Evolutionary conservation across 64 coral and sea anemone genomes (phyloP), one percentile per base, ranked within the genome.

Genomic region (Stichodactyla helianthus): DNA sequence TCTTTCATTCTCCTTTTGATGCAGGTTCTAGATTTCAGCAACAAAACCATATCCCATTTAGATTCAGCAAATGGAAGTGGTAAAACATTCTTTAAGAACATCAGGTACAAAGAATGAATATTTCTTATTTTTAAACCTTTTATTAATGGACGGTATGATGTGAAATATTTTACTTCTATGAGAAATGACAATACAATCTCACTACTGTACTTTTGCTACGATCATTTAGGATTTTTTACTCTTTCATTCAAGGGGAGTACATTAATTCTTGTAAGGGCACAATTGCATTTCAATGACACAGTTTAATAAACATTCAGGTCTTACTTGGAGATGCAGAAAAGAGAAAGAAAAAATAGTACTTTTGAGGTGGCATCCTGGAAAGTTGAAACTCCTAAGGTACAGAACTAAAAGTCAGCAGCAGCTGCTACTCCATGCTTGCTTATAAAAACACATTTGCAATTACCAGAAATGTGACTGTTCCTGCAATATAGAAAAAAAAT

Each of bases 61-160:
- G 81, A 83, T 26, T 83, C 81, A 58, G 7, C 16, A 54, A n/a
- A 82, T n/a, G 79, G 79, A 50, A 16, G 5, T 27, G 2, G 56
- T 25, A 83, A 23, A 5, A 23, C 11, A 28, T 83, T 53, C 81
- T 83, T 83, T 58, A 83, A 10, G 4, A 83, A 83, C 11, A 83
- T 83, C 9, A 83, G 81, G 81, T 83, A 83, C 5, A 9, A 77
- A 63, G 60, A 63, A 63, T 63, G 60, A 0, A 63, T 15, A 35
- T 77, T 77, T 77, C 35, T 77, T 26, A 26, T 77, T 77, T 77
- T 77, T 77, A 4, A 77, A 14, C 59, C 59, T 71, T n/a, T 71
- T 71, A 71, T 71, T n/a, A 6, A 71, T 71, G n/a, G 16, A 71
- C 16, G 17, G 5, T 71, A 71, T n/a, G 25, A 71, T 71, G 16